These are phyloP conservation scores for Mustela nigripes DNA, from an alignment of 2,113 vertebrate species.

Conservation along the genomic window DNA sequence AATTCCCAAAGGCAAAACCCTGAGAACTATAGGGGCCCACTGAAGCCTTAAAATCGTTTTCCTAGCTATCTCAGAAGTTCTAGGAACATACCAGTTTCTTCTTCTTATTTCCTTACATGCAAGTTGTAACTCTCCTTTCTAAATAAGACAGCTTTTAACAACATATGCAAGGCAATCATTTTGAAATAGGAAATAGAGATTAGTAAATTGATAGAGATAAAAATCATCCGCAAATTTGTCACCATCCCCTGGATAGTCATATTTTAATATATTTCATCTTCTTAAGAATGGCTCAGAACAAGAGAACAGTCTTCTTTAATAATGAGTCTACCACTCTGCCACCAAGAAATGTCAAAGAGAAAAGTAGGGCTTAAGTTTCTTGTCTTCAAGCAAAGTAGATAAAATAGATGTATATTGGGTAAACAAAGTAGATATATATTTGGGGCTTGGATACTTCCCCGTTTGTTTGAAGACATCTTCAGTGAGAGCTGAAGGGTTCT, in stretches of 20 bases:
- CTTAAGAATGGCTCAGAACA: neutral
- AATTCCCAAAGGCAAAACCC: neutral
- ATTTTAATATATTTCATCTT: constrained; percentile 50
- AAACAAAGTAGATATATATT: neutral
- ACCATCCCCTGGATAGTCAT: neutral
- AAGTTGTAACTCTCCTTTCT: neutral
- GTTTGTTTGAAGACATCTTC: neutral
- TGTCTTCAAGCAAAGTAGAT: neutral
- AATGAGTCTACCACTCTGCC: neutral
- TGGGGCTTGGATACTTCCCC: neutral
- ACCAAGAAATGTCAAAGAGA: neutral
- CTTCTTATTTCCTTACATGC: neutral
- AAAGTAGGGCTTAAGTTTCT: neutral
- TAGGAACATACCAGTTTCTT: neutral
- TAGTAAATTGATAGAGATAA: neutral
- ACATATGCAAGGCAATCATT: neutral
- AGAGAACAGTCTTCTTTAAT: constrained; percentile 11
- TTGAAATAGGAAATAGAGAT: constrained; percentile 38
- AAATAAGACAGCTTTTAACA: constrained; percentile 10
- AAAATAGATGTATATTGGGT: neutral
- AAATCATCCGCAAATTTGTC: neutral
- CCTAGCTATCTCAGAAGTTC: neutral
- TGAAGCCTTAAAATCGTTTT: neutral
- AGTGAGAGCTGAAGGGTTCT: neutral
- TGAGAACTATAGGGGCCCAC: neutral